These are phyloP conservation scores for Doryteuthis pealeii DNA, from an alignment of 1,140 invertebrate genomes.

Conservation along the genomic window DNA sequence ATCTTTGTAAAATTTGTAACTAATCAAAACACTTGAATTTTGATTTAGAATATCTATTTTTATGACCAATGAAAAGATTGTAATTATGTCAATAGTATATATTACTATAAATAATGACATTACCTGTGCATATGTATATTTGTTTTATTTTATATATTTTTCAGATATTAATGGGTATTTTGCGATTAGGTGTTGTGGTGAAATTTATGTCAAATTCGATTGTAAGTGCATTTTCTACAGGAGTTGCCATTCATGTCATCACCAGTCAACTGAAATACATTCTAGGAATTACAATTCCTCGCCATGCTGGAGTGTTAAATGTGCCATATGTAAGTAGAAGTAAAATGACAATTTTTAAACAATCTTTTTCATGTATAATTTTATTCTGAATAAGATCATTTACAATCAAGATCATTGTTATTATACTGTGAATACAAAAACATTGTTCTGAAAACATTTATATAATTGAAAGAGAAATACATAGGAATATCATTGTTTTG, in stretches of 20 bases:
- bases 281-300: conserved; percentile 50
- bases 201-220: conserved; percentile 61
- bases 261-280: conserved; percentile 58
- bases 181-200: conserved; percentile 57
- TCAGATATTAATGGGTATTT: conserved; percentile 55
- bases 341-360: neutral
- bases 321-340: conserved; percentile 45
- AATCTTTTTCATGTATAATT: neutral
- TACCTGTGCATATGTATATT: no score
- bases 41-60: no score
- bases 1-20: no score
- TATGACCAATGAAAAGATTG: no score
- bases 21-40: no score
- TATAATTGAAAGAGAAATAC: no score
- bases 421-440: no score
- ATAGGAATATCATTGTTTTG: no score
- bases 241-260: conserved; percentile 60
- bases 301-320: conserved; percentile 51
- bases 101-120: no score
- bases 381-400: neutral
- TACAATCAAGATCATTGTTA: no score
- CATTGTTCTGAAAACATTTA: no score
- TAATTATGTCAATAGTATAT: no score
- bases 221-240: conserved; percentile 61
- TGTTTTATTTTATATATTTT: conserved; percentile 20